Percentiles rank a stretch among this genome's conserved stretches.
These are phyloP conservation scores for Oncorhynchus tshawytscha DNA, from an alignment of 2,113 vertebrate species.

Conservation along the genomic window DNA sequence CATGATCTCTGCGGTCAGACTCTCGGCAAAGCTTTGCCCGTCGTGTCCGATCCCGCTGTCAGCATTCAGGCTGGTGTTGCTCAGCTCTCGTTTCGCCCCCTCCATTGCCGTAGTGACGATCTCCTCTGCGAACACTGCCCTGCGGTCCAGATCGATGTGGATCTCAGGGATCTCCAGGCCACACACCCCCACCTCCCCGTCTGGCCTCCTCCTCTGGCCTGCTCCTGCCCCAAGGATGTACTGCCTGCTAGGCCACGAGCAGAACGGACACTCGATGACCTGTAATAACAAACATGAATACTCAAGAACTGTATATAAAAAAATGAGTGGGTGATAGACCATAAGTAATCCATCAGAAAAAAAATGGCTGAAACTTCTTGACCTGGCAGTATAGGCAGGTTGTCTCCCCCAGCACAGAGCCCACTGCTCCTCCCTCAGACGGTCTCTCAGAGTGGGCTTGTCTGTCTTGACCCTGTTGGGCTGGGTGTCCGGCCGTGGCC, in stretches of 20 bases:
- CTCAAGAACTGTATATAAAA: too few relatives aligned
- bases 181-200: conserved; percentile 62
- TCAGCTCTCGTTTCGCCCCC: conserved; percentile 85
- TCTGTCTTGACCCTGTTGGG: conserved; percentile 65
- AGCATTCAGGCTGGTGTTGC: conserved; percentile 84
- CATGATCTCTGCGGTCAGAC: conserved; percentile 90
- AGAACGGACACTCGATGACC: conserved; percentile 76
- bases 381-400: conserved; percentile 79
- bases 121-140: conserved; percentile 79
- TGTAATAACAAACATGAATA: conserved; percentile 33
- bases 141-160: conserved; percentile 86
- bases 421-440: neutral
- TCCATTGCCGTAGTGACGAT: conserved; percentile 78
- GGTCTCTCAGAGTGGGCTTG: conserved; percentile 73
- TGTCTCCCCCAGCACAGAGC: conserved; percentile 63
- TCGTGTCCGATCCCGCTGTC: conserved; percentile 95
- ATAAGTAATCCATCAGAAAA: too few relatives aligned
- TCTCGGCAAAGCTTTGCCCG: conserved; percentile 90
- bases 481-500: conserved; percentile 68
- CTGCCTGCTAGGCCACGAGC: conserved; percentile 49
- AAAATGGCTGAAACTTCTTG: conserved; percentile 34
- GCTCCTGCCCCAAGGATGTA: conserved; percentile 50
- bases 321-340: too few relatives aligned
- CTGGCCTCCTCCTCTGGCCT: conserved; percentile 47
- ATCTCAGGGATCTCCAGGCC: conserved; percentile 88